Percentiles rank a stretch among this genome's conserved stretches.
phyloP scores from a whole-genome alignment of 2,888 invertebrate genomes.

The Autographa pulchrina region DNA sequence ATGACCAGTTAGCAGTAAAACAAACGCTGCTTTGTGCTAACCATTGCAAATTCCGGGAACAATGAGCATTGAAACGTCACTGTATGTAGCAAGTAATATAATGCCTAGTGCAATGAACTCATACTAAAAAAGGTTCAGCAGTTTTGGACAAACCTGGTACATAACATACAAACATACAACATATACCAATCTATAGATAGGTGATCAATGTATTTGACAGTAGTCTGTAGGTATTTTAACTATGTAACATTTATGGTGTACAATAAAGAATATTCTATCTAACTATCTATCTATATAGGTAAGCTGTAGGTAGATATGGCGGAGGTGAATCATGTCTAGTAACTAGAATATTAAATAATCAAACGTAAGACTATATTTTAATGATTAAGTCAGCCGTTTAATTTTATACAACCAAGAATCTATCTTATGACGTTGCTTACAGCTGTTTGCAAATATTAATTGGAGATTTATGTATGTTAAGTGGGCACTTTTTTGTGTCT shows the following conservation, averaged over 20 bases:
- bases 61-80: background rate
- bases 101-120: background rate
- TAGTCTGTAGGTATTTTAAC: too few species aligned
- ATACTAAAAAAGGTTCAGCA: background rate
- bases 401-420: background rate
- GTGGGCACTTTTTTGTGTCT: background rate
- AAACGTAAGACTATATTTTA: background rate
- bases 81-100: background rate
- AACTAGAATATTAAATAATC: background rate
- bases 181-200: background rate
- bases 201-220: background rate
- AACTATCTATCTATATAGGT: background rate
- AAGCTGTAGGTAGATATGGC: background rate
- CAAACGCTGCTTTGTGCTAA: constrained; percentile 3
- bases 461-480: background rate
- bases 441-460: background rate
- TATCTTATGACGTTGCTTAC: background rate
- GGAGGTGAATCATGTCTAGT: background rate
- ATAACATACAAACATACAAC: background rate
- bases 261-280: too few species aligned
- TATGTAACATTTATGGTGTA: too few species aligned
- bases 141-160: background rate
- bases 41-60: constrained; percentile 3
- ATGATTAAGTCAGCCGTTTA: background rate
- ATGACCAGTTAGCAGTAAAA: background rate